Base-by-base conservation (phyloP, 2,797 vertebrate species). In the Pseudomugil tenellus region DNA sequence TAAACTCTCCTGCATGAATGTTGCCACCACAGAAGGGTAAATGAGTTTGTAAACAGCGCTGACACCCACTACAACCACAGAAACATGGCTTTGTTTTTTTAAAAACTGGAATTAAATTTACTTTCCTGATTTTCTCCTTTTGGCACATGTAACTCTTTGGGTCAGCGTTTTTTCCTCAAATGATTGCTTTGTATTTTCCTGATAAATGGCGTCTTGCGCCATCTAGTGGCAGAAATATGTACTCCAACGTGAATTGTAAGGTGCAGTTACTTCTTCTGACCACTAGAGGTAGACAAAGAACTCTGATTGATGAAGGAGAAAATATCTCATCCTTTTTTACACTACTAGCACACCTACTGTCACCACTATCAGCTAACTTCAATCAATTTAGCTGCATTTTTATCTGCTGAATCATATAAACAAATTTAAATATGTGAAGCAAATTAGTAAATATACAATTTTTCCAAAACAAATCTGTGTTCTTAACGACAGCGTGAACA, bases 221-320 rank as follows among this genome's bases (percentile, higher is more conserved):
- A 25, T 28, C 49, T 83, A 43, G 58, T 84, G 63, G 76, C n/a
- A 37, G 60, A 49, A 48, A 48, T 0, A n/a, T 21, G 14, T 11
- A 65, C 17, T n/a, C 39, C 12, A 21, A 54, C 13, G 28, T 23
- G 0, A 14, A 32, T n/a, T 16, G 12, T 61, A 7, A 35, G 57
- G 4, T 34, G 3, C 16, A 12, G 0, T 11, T 54, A 6, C 19
- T 37, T 43, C 3, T 0, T 1, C 7, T 19, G 46, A 31, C 76
- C 89, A 55, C 61, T 34, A 73, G 85, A 83, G 62, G 80, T 0
- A 34, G 14, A 51, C 54, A 70, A 37, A 61, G 56, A 62, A 37
- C n/a, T n/a, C n/a, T 43, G 21, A 53, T 1, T 9, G 53, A 19
- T 48, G 5, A 51, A 64, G 21, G 12, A 1, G 41, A 11, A 19